Evolutionary conservation across 2,797 vertebrate species (phyloP), one percentile per base, ranked within the genome.

Genomic region (Centroberyx gerrardi): DNA sequence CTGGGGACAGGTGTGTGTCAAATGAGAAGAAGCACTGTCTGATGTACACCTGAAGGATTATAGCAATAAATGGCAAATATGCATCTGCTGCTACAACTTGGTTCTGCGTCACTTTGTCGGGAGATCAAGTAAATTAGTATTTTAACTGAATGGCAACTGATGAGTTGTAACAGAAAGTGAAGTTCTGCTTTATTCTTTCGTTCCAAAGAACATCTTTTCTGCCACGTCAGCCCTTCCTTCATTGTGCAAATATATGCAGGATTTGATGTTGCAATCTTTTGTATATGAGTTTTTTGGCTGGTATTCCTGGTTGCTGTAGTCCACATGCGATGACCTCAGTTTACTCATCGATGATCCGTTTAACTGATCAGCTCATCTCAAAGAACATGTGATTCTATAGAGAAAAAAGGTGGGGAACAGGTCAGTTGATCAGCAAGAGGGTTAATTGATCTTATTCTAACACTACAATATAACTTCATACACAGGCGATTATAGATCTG

Each of bases 31-130:
- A 83, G 76, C 82, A 77, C 85, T 89, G 78, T 79, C 86, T 84
- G 84, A 86, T 83, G 80, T 87, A 82, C 87, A 90, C 90, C 89
- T 91, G 84, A 91, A 90, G 90, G 88, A 93, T 90, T 91, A 95
- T 88, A 95, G 95, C 95, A 95, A 96, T 95, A 95, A 95, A 95
- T 93, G 92, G 93, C 81, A 86, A 93, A 90, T 93, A 94, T 95
- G 93, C 92, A 95, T 92, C 91, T 95, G 94, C 93, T 95, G 93
- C 92, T 94, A 88, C 72, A 77, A 28, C 53, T 14, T 71, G 42
- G 29, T 15, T 86, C 17, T 6, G 46, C 79, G 70, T 88, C 68
- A 8, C 31, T 61, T 74, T 84, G 27, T 51, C 7, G 38, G 13
- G 18, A 28, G 28, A 22, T 44, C 31, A 29, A 36, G 33, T 36